A percentile compares a stretch with the other conserved stretches of the same genome.
These are phyloP conservation scores for Zoroaster sp. DNA, from an alignment of 53 echinoderm and acorn worm species.

Conservation along the genomic window DNA sequence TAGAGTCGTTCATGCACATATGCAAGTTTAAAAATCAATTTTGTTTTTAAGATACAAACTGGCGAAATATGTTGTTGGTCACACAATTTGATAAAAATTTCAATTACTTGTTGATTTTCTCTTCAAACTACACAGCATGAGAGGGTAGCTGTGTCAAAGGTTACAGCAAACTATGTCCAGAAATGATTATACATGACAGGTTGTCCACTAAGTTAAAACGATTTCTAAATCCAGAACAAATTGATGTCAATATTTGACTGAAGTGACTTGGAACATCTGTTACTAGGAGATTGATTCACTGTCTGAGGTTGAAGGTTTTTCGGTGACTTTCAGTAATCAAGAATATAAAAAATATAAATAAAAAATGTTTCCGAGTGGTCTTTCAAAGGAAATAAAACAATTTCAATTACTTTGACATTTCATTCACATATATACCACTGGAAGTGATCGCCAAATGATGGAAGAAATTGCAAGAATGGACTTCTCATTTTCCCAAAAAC, in stretches of 20 bases:
- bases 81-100: not conserved
- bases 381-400: not conserved
- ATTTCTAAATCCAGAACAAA: slow-evolving; percentile 28
- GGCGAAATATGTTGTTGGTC: not conserved
- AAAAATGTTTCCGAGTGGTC: not conserved
- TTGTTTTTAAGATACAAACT: not conserved
- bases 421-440: too few species aligned
- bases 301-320: not conserved
- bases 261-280: slow-evolving; percentile 10
- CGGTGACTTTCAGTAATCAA: not conserved
- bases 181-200: slow-evolving; percentile 5
- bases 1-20: not conserved
- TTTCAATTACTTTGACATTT: not conserved
- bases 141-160: slow-evolving; percentile 17
- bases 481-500: too few species aligned
- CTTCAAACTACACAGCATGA: slow-evolving; percentile 20
- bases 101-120: not conserved
- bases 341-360: not conserved
- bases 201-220: not conserved
- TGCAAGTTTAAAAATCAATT: not conserved
- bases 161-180: not conserved
- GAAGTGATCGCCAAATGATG: too few species aligned
- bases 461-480: too few species aligned
- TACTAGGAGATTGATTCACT: not conserved
- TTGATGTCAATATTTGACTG: not conserved